A percentile compares a stretch with the other conserved stretches of the same genome.
These are phyloP conservation scores for Agonum fuliginosum DNA, from an alignment of 2,888 invertebrate genomes.

Conservation along the genomic window DNA sequence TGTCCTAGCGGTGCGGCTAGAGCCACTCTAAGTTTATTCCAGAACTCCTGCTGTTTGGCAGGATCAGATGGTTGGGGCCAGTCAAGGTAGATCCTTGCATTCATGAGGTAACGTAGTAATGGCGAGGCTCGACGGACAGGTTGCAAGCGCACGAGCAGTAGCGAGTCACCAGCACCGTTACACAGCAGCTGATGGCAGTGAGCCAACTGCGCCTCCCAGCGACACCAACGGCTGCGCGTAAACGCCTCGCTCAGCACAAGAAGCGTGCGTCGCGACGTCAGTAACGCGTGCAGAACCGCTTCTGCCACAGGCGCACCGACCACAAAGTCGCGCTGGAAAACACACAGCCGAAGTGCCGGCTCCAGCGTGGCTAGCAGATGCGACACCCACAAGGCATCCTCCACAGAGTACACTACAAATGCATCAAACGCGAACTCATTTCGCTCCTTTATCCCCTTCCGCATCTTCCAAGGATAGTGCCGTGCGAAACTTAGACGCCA, in stretches of 20 bases:
- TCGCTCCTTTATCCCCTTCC: background rate
- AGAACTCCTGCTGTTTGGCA: slow-evolving; percentile 71
- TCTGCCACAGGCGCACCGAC: slow-evolving; percentile 80
- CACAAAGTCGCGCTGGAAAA: slow-evolving; percentile 82
- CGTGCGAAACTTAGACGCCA: slow-evolving; percentile 74
- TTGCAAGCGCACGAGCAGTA: slow-evolving; percentile 80
- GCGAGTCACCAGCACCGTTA: slow-evolving; percentile 76
- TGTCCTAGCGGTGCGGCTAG: slow-evolving; percentile 61
- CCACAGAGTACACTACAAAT: slow-evolving; percentile 78
- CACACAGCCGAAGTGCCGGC: slow-evolving; percentile 79
- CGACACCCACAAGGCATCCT: slow-evolving; percentile 78
- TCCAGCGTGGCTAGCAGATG: slow-evolving; percentile 77
- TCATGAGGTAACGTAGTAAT: slow-evolving; percentile 78
- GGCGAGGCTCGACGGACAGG: slow-evolving; percentile 76
- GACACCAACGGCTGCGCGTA: slow-evolving; percentile 83
- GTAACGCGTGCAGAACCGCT: slow-evolving; percentile 79
- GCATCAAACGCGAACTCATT: slow-evolving; percentile 74
- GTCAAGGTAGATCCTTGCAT: slow-evolving; percentile 79
- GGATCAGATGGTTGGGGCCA: slow-evolving; percentile 78
- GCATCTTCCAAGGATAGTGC: slow-evolving; percentile 73
- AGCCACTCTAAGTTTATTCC: slow-evolving; percentile 68
- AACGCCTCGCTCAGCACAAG: slow-evolving; percentile 81
- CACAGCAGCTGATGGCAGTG: slow-evolving; percentile 79
- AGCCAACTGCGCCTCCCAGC: slow-evolving; percentile 82
- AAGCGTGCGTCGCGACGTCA: slow-evolving; percentile 79